These are phyloP conservation scores for Smutsia gigantea DNA, from an alignment of 2,797 vertebrate genomes.

Conservation along the genomic window DNA sequence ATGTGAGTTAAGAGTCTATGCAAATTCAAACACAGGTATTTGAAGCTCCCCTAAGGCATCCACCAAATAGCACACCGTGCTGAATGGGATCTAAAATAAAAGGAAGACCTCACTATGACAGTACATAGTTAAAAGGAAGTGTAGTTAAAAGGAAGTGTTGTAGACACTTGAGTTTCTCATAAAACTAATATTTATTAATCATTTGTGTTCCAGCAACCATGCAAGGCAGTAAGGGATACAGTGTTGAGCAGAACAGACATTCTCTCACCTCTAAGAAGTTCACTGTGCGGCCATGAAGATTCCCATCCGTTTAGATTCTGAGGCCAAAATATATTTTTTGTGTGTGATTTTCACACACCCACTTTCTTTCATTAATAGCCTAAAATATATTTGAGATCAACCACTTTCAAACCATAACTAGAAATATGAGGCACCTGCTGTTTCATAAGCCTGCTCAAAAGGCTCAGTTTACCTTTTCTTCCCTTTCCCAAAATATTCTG, in stretches of 20 bases:
- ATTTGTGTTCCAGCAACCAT: background rate
- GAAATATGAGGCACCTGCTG: background rate
- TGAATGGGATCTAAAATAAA: background rate
- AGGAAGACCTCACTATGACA: background rate
- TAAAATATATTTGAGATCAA: constrained; percentile 14
- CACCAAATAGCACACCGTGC: background rate
- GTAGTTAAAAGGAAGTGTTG: background rate
- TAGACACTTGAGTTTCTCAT: background rate
- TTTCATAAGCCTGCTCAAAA: background rate
- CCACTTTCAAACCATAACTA: constrained; percentile 31
- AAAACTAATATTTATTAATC: background rate
- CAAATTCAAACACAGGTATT: background rate
- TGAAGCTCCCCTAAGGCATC: background rate
- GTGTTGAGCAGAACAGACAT: background rate
- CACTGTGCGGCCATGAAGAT: background rate
- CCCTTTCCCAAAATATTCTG: background rate
- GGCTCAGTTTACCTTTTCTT: background rate
- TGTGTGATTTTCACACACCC: background rate
- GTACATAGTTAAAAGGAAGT: too few relatives aligned
- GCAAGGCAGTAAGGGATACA: background rate
- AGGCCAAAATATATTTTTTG: background rate
- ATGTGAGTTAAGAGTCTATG: background rate
- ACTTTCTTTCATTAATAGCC: background rate
- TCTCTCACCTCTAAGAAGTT: background rate
- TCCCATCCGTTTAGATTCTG: background rate